Conservation (phyloP, 2,113 vertebrate species). For the Oryzias woworae region DNA sequence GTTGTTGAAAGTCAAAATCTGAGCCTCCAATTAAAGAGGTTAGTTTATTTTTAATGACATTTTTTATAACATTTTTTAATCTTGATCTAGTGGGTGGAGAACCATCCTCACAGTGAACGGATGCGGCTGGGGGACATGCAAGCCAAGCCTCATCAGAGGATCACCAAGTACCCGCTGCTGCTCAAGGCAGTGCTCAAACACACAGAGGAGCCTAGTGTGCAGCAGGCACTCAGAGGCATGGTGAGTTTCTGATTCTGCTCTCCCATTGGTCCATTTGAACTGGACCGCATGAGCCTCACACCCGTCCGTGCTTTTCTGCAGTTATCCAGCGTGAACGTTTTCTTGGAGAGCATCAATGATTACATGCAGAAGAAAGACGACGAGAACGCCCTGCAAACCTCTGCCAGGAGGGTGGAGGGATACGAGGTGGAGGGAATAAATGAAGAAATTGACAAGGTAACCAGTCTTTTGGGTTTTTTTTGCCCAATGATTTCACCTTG, state of each 20-base stretch:
- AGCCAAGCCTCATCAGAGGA: conserved; percentile 80
- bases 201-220: conserved; percentile 58
- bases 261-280: not conserved
- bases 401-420: conserved; percentile 75
- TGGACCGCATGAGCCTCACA: not conserved
- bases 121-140: conserved; percentile 82
- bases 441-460: conserved; percentile 80
- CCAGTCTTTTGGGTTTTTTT: not conserved
- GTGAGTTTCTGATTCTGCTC: conserved; percentile 50
- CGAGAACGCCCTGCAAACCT: conserved; percentile 60
- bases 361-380: conserved; percentile 70
- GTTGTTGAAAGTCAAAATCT: too few relatives aligned
- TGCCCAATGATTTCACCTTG: not conserved
- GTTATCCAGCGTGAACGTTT: conserved; percentile 68
- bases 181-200: conserved; percentile 73
- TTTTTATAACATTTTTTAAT: not conserved
- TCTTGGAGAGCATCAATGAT: conserved; percentile 76
- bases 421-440: conserved; percentile 73
- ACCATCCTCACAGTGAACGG: conserved; percentile 68
- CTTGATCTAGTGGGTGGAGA: conserved; percentile 76
- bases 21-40: too few relatives aligned
- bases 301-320: conserved; percentile 32
- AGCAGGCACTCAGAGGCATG: conserved; percentile 68
- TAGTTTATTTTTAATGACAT: too few relatives aligned
- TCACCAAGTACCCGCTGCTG: conserved; percentile 81